Conservation (phyloP, 2,888 invertebrate species). For the Geophilus truncorum region DNA sequence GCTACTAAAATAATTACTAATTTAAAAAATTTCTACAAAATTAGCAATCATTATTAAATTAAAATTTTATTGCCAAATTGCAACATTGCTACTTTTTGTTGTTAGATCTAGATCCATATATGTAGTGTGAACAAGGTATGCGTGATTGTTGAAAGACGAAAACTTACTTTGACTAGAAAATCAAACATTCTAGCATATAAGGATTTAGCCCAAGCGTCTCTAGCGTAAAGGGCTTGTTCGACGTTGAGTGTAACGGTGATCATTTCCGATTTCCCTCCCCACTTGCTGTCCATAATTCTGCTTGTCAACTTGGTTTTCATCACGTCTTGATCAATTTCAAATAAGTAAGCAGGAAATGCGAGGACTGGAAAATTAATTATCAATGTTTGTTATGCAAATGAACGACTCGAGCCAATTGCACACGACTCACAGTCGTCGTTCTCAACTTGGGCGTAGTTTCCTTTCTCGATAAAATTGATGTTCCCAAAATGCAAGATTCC, state of each 20-base stretch:
- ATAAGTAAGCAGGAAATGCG: conserved; percentile 58
- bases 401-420: background rate
- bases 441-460: conserved; percentile 56
- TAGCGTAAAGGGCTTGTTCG: conserved; percentile 60
- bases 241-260: conserved; percentile 61
- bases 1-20: no score
- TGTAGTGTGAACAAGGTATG: no score
- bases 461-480: conserved; percentile 56
- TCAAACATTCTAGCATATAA: conserved; percentile 61
- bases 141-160: background rate
- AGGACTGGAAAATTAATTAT: conserved; percentile 51
- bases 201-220: conserved; percentile 62
- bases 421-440: conserved; percentile 55
- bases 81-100: no score
- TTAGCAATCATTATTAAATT: no score
- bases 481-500: conserved; percentile 63
- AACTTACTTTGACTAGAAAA: conserved; percentile 53
- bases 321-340: conserved; percentile 56
- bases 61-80: no score
- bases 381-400: background rate
- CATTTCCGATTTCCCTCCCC: conserved; percentile 61
- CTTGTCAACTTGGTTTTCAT: conserved; percentile 58
- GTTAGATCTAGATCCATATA: no score
- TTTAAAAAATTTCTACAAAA: no score
- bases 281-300: conserved; percentile 61